Evolutionary conservation across 2,888 invertebrate species (phyloP), one percentile per base, ranked within the genome.

Genomic region (Ectobius pallidus): DNA sequence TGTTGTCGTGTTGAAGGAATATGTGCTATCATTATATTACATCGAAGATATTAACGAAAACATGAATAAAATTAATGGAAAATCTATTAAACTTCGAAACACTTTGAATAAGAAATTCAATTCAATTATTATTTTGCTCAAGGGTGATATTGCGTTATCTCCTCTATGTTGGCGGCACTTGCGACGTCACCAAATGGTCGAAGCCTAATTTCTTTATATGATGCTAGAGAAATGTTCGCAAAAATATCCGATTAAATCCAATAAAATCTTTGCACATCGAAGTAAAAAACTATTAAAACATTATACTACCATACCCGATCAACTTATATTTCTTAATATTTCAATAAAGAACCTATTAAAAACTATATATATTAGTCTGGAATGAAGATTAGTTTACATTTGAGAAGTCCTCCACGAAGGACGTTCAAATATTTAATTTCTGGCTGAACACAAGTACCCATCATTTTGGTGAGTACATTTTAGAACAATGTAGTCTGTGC

Each of bases 401-500:
- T 61, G 27, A n/a, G 39, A 65, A 49, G 63, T 71, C 65, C 67
- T 65, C 65, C 11, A 34, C 30, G 32, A 55, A 71, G 71, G 71
- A 63, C 34, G 65, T 52, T 32, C 25, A 49, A 63, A 65, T 49
- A 52, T 63, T 46, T 52, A 67, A 14, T 65, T 71, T 65, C 18
- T 55, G 71, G 61, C 55, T 63, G 65, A 73, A 67, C 18, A 58
- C 42, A 42, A 73, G 73, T 73, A 73, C 70, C 73, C 68, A 73
- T 73, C 73, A 61, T n/a, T 30, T 44, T 73, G 73, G 73, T 73
- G 73, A 73, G 73, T 73, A 73, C 73, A 52, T 63, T 34, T 61
- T 27, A 27, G 18, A 44, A 25, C 22, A 22, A 7, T 46, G 27
- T 68, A 20, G 44, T n/a, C n/a, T 58, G 9, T 30, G 30, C 27